Percentiles rank a stretch among this genome's conserved stretches.
Evolutionary conservation across 92 coral and sea anemone species (phyloP).

Genomic region (Micromussa lordhowensis): DNA sequence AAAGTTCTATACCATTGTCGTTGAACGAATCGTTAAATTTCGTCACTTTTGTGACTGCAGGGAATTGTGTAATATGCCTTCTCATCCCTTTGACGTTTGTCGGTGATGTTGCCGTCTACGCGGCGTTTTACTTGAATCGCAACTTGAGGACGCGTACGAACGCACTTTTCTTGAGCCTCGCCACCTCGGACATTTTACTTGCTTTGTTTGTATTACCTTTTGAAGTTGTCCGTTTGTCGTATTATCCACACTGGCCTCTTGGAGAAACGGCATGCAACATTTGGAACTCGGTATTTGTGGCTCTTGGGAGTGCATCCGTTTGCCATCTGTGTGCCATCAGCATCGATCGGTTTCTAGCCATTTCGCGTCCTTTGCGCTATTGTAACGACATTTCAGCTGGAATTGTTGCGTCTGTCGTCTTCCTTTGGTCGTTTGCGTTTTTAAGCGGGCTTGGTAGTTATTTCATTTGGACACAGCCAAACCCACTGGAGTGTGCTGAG

Average conservation of each 20-base stretch:
- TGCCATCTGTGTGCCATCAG: constrained; percentile 52
- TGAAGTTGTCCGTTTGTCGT: constrained; percentile 40
- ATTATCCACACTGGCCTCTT: constrained; percentile 56
- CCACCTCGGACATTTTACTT: constrained; percentile 44
- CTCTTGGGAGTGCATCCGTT: constrained; percentile 51
- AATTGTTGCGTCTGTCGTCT: constrained; percentile 4
- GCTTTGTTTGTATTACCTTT: constrained; percentile 60
- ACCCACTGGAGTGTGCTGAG: constrained; percentile 13
- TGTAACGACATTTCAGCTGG: constrained; percentile 20
- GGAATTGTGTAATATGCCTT: constrained; percentile 10
- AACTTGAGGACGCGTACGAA: constrained; percentile 42
- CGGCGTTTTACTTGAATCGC: constrained; percentile 34
- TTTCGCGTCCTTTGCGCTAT: constrained; percentile 55
- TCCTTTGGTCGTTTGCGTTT: constrained; percentile 53
- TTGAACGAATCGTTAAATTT: not conserved
- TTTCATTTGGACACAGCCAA: constrained; percentile 14
- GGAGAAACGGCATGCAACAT: constrained; percentile 47
- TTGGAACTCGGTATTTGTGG: constrained; percentile 59
- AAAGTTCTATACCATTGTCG: not conserved
- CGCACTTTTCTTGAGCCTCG: constrained; percentile 58
- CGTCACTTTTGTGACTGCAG: constrained; percentile 13
- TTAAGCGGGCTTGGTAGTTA: constrained; percentile 35
- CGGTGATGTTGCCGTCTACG: constrained; percentile 47
- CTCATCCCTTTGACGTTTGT: constrained; percentile 29
- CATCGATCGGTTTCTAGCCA: constrained; percentile 53